These are phyloP conservation scores for Teleopsis dalmanni DNA, from an alignment of 1,140 invertebrate genomes.

Conservation along the genomic window DNA sequence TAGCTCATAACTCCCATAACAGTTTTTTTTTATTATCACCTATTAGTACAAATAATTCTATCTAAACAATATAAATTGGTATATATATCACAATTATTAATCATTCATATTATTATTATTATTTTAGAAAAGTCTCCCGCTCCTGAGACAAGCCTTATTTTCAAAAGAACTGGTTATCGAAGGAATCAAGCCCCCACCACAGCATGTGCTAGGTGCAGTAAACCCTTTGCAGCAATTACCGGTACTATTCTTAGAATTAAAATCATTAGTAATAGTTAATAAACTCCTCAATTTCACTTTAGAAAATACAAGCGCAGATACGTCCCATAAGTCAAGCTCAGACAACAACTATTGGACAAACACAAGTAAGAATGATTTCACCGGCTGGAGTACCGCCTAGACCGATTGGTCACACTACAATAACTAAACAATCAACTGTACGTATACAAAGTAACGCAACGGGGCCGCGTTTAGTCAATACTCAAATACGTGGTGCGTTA, in stretches of 20 bases:
- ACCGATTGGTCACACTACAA: slow-evolving; percentile 46
- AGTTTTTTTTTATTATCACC: too few relatives aligned
- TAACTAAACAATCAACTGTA: slow-evolving; percentile 39
- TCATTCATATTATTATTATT: neutral
- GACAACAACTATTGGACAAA: slow-evolving; percentile 44
- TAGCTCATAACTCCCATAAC: too few relatives aligned
- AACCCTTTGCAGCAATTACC: slow-evolving; percentile 34
- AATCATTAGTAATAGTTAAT: neutral
- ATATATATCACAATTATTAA: too few relatives aligned
- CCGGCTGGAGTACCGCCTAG: slow-evolving; percentile 45
- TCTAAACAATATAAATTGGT: too few relatives aligned
- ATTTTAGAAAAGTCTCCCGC: slow-evolving; percentile 87
- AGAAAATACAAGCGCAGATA: slow-evolving; percentile 44
- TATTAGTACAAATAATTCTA: too few relatives aligned
- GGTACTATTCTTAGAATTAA: slow-evolving; percentile 21
- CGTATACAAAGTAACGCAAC: slow-evolving; percentile 29
- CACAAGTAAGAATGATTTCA: slow-evolving; percentile 53
- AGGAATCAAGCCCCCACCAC: slow-evolving; percentile 82
- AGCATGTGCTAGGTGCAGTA: slow-evolving; percentile 49
- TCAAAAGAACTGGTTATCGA: slow-evolving; percentile 91
- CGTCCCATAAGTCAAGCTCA: slow-evolving; percentile 42
- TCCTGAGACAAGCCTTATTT: slow-evolving; percentile 82
- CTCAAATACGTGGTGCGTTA: slow-evolving; percentile 39
- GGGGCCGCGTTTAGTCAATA: slow-evolving; percentile 32
- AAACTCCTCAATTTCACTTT: neutral